These are phyloP conservation scores for Ondatra zibethicus DNA, from an alignment of 2,113 vertebrate genomes.

Conservation along the genomic window DNA sequence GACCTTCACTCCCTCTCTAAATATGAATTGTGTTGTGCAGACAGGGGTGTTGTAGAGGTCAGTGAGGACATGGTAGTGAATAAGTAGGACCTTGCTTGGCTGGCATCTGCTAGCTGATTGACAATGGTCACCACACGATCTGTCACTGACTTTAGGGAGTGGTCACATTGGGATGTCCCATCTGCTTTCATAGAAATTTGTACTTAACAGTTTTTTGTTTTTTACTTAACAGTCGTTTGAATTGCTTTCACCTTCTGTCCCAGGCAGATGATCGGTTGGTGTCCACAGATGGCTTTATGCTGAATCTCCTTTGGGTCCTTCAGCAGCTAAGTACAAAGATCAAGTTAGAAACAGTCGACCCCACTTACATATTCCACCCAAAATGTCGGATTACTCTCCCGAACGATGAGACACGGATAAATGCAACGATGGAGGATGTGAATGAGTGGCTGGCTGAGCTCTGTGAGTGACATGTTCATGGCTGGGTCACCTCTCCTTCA, in stretches of 20 bases:
- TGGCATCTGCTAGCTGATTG: neutral
- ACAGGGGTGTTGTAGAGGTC: neutral
- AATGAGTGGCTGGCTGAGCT: constrained; percentile 93
- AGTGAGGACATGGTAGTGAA: neutral
- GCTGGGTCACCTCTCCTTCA: neutral
- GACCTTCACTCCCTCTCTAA: neutral
- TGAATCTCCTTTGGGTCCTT: constrained; percentile 98
- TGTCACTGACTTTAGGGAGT: neutral
- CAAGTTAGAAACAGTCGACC: constrained; percentile 98
- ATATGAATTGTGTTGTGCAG: fast-evolving
- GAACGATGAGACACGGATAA: constrained; percentile 95
- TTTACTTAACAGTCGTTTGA: neutral
- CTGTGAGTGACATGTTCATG: constrained; percentile 85
- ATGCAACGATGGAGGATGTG: constrained; percentile 97
- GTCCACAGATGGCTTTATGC: constrained; percentile 98
- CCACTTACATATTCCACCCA: constrained; percentile 97
- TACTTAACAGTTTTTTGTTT: neutral
- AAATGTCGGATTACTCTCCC: constrained; percentile 94
- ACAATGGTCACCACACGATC: fast-evolving
- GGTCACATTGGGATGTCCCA: neutral
- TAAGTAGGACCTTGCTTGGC: neutral
- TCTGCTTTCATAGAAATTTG: neutral
- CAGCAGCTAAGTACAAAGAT: constrained; percentile 99
- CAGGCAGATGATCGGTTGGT: constrained; percentile 98
- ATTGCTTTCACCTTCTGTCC: neutral